Conservation (phyloP, 2,797 vertebrate species). For the Peromyscus eremicus region DNA sequence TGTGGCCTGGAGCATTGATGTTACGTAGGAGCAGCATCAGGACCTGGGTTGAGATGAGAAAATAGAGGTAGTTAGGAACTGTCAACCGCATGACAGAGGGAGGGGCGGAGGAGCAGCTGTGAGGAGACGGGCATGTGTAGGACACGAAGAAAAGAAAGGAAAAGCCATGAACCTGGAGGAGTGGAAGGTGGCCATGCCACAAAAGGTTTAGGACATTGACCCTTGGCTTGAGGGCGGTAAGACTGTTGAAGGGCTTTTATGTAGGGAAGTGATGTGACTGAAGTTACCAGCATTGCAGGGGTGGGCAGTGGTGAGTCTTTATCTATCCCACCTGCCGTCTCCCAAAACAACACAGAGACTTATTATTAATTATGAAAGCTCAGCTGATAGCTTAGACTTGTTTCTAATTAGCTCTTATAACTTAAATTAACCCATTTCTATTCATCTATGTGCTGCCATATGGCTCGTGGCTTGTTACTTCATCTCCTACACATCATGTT, state of each 20-base stretch:
- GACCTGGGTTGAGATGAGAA: not conserved
- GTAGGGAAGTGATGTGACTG: not conserved
- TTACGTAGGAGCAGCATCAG: not conserved
- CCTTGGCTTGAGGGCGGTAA: not conserved
- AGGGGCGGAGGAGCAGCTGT: not conserved
- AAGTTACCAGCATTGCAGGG: not conserved
- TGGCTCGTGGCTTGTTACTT: too few species aligned
- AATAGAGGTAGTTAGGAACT: not conserved
- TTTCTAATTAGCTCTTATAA: too few species aligned
- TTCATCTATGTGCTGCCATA: too few species aligned
- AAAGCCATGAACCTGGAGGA: not conserved
- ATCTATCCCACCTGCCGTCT: too few species aligned
- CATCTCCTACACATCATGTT: too few species aligned
- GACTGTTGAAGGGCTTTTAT: not conserved
- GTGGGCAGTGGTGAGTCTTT: too few species aligned
- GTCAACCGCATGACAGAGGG: accelerated
- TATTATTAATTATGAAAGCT: too few species aligned
- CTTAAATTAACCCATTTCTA: too few species aligned
- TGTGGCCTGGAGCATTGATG: not conserved
- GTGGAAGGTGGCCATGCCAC: not conserved
- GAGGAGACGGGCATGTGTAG: not conserved
- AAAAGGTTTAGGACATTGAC: too few species aligned
- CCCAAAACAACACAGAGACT: too few species aligned
- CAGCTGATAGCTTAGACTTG: too few species aligned
- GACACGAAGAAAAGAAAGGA: not conserved